These are phyloP conservation scores for Torymus texanus DNA, from an alignment of 2,888 invertebrate genomes.

Conservation along the genomic window DNA sequence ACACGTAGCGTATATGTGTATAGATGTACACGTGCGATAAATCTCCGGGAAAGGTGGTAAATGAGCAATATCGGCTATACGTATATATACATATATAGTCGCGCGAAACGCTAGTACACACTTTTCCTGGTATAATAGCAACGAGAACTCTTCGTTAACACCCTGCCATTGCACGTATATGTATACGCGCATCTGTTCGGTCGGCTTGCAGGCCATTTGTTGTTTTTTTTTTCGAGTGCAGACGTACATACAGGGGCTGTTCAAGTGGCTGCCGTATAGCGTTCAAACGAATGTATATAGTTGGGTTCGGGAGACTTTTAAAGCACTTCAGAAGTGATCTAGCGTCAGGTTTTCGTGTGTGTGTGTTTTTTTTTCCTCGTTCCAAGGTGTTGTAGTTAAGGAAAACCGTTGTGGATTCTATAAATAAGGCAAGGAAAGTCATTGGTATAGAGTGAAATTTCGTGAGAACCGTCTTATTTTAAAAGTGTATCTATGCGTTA, in stretches of 20 bases:
- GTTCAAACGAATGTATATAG: background rate
- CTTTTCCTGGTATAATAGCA: no score
- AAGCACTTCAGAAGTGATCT: background rate
- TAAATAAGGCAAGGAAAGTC: no score
- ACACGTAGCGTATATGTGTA: no score
- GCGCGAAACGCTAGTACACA: background rate
- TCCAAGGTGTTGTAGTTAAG: no score
- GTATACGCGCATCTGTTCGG: conserved; percentile 35
- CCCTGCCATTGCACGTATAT: conserved; percentile 9
- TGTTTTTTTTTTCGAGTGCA: conserved; percentile 29
- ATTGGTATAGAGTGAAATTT: no score
- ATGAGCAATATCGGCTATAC: conserved; percentile 2
- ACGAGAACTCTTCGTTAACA: conserved; percentile 21
- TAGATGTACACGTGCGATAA: background rate
- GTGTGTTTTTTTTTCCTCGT: no score
- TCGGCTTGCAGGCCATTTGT: conserved; percentile 10
- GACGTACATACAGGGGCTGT: background rate
- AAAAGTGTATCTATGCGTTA: no score
- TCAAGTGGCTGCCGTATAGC: conserved; percentile 43
- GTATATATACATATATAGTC: no score
- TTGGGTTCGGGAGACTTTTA: conserved; percentile 20
- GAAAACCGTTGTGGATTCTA: no score
- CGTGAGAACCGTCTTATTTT: no score
- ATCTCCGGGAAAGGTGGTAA: conserved; percentile 30
- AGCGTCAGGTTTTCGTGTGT: no score